phyloP scores from a whole-genome alignment of 53 echinoderm and acorn worm genomes.

The Paelopatides confundens region DNA sequence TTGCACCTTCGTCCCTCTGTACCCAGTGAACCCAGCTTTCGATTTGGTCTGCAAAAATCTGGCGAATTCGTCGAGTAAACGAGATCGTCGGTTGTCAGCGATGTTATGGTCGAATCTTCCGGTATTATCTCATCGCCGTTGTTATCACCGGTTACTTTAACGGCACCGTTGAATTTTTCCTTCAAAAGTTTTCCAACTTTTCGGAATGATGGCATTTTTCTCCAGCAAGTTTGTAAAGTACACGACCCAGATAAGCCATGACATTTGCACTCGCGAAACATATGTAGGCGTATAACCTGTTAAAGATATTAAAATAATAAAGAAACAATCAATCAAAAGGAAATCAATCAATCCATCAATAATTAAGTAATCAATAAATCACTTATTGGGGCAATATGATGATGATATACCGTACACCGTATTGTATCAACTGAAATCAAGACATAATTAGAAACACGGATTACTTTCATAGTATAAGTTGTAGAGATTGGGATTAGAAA shows the following conservation, averaged over 20 bases:
- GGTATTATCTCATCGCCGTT: conserved; percentile 86
- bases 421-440: too few species aligned
- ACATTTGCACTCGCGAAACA: conserved; percentile 89
- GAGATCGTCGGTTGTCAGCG: conserved; percentile 69
- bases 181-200: conserved; percentile 82
- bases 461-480: too few species aligned
- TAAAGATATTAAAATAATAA: neutral
- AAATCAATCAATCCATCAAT: neutral
- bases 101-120: conserved; percentile 73
- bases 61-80: conserved; percentile 89
- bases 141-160: conserved; percentile 93
- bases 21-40: conserved; percentile 85
- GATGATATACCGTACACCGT: too few species aligned
- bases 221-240: conserved; percentile 89
- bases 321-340: neutral
- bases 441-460: too few species aligned
- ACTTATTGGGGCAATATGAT: too few species aligned
- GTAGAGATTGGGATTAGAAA: too few species aligned
- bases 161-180: conserved; percentile 84
- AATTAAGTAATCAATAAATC: too few species aligned
- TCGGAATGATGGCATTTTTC: conserved; percentile 89
- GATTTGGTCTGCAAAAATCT: conserved; percentile 86
- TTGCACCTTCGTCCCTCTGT: conserved; percentile 87
- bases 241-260: conserved; percentile 83
- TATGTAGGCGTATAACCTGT: conserved; percentile 76